These are phyloP conservation scores for Trichoplusia ni DNA, from an alignment of 1,140 invertebrate species.

Conservation along the genomic window DNA sequence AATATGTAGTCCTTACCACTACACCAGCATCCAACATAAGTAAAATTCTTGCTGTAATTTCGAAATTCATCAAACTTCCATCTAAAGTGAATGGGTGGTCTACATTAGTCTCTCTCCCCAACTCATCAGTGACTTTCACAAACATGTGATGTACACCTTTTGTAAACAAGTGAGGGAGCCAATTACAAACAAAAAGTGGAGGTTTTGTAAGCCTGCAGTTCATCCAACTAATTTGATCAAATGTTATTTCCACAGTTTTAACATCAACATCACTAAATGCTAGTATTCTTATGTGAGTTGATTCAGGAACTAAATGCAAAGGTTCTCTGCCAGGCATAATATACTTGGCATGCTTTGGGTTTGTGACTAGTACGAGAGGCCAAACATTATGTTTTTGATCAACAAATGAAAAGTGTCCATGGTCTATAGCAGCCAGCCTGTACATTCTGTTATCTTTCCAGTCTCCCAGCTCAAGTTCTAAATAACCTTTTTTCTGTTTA, in stretches of 20 bases:
- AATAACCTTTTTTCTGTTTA: conserved; percentile 89
- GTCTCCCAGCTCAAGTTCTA: conserved; percentile 95
- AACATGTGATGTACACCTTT: conserved; percentile 87
- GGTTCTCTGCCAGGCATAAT: conserved; percentile 89
- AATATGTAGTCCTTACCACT: conserved; percentile 83
- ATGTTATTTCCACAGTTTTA: conserved; percentile 86
- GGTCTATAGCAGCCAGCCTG: conserved; percentile 92
- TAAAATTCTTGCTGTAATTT: conserved; percentile 85
- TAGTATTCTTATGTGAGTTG: conserved; percentile 91
- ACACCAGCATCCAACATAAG: conserved; percentile 88
- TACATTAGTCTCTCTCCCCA: conserved; percentile 82
- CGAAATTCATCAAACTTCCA: conserved; percentile 85
- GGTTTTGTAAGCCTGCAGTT: conserved; percentile 83
- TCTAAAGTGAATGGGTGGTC: conserved; percentile 91
- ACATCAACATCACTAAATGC: conserved; percentile 88
- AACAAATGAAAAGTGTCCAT: conserved; percentile 94
- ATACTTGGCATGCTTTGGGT: conserved; percentile 93
- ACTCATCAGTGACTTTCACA: conserved; percentile 84
- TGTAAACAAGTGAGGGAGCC: conserved; percentile 86
- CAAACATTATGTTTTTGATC: conserved; percentile 90
- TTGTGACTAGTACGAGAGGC: conserved; percentile 93
- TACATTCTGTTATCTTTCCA: conserved; percentile 97
- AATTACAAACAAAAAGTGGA: conserved; percentile 87
- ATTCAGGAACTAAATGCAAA: conserved; percentile 84
- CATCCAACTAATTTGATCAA: conserved; percentile 83